Conservation (phyloP, 2,888 invertebrate genomes). For the Caenorhabditis sp. region DNA sequence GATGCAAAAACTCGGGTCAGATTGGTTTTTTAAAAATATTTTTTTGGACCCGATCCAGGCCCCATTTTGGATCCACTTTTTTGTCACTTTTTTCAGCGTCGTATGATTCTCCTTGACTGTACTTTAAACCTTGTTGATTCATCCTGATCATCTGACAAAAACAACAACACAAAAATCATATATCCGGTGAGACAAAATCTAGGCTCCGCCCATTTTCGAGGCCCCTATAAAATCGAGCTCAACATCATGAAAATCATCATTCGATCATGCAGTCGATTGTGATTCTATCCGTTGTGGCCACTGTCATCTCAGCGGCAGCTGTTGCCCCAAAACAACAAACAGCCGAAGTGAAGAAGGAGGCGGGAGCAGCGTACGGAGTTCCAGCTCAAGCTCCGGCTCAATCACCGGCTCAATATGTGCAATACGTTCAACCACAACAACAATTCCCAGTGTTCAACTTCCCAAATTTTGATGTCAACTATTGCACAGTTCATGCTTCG, state of each 20-base stretch:
- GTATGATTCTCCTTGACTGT: too few species aligned
- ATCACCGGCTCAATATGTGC: not conserved
- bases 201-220: not conserved
- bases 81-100: too few species aligned
- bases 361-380: conserved; percentile 8
- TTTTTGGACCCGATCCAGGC: too few species aligned
- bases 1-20: too few species aligned
- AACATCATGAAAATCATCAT: not conserved
- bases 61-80: too few species aligned
- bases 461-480: conserved; percentile 56
- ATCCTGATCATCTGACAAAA: too few species aligned
- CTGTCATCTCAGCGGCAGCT: conserved; percentile 8
- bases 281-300: conserved; percentile 30
- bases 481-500: conserved; percentile 56
- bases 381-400: conserved; percentile 7
- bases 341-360: not conserved
- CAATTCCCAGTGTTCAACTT: conserved; percentile 40
- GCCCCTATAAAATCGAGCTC: conserved; percentile 8
- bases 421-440: conserved; percentile 24
- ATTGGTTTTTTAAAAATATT: too few species aligned
- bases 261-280: conserved; percentile 16
- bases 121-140: too few species aligned
- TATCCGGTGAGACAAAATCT: too few species aligned
- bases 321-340: not conserved
- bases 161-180: too few species aligned